A percentile compares a stretch with the other conserved stretches of the same genome.
Evolutionary conservation across 92 coral and sea anemone species (phyloP).

Genomic region (Phenganax subtilis): DNA sequence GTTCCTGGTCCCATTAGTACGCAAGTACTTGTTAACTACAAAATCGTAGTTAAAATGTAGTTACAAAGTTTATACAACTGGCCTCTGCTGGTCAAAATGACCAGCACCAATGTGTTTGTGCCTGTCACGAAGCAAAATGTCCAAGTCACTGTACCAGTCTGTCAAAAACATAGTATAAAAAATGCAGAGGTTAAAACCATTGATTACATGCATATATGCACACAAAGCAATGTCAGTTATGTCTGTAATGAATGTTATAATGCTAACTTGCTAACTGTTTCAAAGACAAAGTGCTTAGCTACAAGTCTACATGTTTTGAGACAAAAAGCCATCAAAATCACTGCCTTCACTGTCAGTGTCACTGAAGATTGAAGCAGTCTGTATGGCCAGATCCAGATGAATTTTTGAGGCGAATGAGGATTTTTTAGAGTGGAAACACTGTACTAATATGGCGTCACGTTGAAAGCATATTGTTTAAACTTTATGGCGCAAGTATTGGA

Average conservation of each 20-base stretch:
- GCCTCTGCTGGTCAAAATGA: background rate
- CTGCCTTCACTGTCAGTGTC: slow-evolving; percentile 13
- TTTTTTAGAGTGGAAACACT: too few relatives aligned
- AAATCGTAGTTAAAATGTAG: too few relatives aligned
- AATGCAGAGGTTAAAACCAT: background rate
- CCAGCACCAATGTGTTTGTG: slow-evolving; percentile 4
- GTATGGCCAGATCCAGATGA: background rate
- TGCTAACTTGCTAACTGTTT: background rate
- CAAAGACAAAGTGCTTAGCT: background rate
- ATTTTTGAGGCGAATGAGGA: too few relatives aligned
- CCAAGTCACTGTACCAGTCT: background rate
- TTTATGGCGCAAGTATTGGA: too few relatives aligned
- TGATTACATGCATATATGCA: background rate
- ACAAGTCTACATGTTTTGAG: background rate
- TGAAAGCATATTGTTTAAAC: too few relatives aligned
- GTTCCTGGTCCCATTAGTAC: too few relatives aligned
- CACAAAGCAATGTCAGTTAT: background rate
- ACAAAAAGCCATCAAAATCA: slow-evolving; percentile 4
- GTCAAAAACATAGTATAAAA: background rate
- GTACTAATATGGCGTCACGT: too few relatives aligned
- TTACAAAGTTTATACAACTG: background rate
- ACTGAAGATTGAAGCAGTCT: background rate
- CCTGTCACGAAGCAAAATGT: background rate
- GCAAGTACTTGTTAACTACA: too few relatives aligned
- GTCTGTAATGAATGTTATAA: too few relatives aligned